Conservation (phyloP, 2,888 invertebrate species). For the Euclidia mi region DNA sequence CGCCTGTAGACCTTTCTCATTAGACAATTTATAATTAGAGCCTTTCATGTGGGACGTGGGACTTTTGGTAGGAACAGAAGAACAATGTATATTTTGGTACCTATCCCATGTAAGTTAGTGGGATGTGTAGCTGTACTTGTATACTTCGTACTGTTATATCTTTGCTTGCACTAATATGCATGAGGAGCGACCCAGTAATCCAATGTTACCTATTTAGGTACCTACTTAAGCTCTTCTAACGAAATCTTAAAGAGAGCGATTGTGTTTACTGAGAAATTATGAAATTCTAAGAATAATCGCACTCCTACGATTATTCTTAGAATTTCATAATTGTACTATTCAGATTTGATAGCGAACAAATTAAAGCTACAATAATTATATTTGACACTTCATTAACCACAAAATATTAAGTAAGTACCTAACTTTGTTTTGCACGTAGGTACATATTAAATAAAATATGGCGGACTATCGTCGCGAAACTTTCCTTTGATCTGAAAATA, state of each 20-base stretch:
- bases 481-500: conserved; percentile 68
- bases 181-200: conserved; percentile 34
- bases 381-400: too few species aligned
- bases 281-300: too few species aligned
- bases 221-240: conserved; percentile 9
- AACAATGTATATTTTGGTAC: not conserved
- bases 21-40: conserved; percentile 27
- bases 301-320: too few species aligned
- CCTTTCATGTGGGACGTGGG: conserved; percentile 9
- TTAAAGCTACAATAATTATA: too few species aligned
- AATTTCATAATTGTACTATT: too few species aligned
- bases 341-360: too few species aligned
- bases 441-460: conserved; percentile 5
- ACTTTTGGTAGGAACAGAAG: conserved; percentile 6
- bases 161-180: conserved; percentile 28
- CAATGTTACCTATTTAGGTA: conserved; percentile 20
- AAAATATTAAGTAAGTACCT: too few species aligned
- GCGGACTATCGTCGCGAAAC: conserved; percentile 19
- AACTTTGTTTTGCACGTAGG: not conserved
- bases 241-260: too few species aligned
- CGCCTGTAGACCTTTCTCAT: conserved; percentile 27
- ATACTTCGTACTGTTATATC: conserved; percentile 8
- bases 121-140: conserved; percentile 7
- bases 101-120: too few species aligned
- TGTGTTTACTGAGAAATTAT: too few species aligned